These are phyloP conservation scores for Stenolophus ochropezus DNA, from an alignment of 2,888 invertebrate genomes.

Conservation along the genomic window DNA sequence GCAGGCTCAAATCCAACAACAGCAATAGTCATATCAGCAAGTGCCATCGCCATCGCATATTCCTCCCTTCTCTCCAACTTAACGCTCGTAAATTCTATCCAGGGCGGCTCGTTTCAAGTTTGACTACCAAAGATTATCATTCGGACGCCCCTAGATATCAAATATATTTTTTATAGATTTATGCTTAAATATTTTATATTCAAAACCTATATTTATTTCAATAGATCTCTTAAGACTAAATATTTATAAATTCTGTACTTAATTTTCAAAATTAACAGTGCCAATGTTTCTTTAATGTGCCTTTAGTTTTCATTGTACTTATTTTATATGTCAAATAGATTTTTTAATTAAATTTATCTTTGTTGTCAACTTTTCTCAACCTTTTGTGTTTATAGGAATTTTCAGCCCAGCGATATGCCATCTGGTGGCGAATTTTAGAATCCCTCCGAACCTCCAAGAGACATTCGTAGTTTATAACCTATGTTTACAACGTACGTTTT, in stretches of 20 bases:
- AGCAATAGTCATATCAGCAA: slow-evolving; percentile 67
- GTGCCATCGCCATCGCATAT: slow-evolving; percentile 20
- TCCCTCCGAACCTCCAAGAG: too few relatives aligned
- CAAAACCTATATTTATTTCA: background rate
- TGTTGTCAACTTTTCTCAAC: too few relatives aligned
- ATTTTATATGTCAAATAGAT: background rate
- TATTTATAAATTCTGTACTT: background rate
- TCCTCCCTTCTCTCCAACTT: too few relatives aligned
- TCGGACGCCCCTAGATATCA: background rate
- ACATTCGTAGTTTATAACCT: too few relatives aligned
- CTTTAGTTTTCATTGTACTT: too few relatives aligned
- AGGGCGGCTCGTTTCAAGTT: background rate
- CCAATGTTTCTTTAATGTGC: background rate
- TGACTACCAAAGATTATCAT: background rate
- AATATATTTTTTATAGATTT: background rate
- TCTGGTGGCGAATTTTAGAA: too few relatives aligned
- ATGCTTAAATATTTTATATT: background rate
- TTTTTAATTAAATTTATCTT: background rate
- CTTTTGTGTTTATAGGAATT: too few relatives aligned
- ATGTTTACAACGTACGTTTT: too few relatives aligned
- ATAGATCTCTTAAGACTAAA: background rate
- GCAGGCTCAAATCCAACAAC: slow-evolving; percentile 94
- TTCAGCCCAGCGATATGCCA: too few relatives aligned
- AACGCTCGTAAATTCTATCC: too few relatives aligned
- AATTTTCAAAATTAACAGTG: background rate